These are phyloP conservation scores for Molanna angustata DNA, from an alignment of 2,888 invertebrate genomes.

Conservation along the genomic window DNA sequence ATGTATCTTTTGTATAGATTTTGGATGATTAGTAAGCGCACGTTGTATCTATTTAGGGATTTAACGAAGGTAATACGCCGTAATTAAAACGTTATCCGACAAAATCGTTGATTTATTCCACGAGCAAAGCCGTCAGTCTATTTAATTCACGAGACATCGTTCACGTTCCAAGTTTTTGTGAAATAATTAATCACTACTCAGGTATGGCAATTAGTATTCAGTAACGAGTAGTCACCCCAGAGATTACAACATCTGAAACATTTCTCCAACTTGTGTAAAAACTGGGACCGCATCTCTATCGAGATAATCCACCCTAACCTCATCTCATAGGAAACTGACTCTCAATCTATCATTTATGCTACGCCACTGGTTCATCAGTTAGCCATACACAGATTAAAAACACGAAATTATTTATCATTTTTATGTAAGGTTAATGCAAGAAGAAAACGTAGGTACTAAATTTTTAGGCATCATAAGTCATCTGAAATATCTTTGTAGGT, in stretches of 20 bases:
- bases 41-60: too few species aligned
- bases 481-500: too few species aligned
- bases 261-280: constrained; percentile 8
- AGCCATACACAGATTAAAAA: too few species aligned
- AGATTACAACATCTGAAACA: constrained; percentile 9
- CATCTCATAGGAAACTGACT: background rate
- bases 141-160: background rate
- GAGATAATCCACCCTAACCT: background rate
- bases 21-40: too few species aligned
- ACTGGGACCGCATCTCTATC: constrained; percentile 3
- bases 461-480: too few species aligned
- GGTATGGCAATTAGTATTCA: constrained; percentile 11
- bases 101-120: background rate
- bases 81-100: too few species aligned
- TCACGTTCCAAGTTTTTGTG: background rate
- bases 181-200: constrained; percentile 7
- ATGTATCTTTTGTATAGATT: too few species aligned
- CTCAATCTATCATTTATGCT: background rate
- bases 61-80: too few species aligned
- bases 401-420: too few species aligned
- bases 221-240: constrained; percentile 8
- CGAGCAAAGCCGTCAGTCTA: background rate
- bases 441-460: too few species aligned
- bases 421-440: too few species aligned
- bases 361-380: too few species aligned